A percentile compares a stretch with the other conserved stretches of the same genome.
Evolutionary conservation across 2,113 vertebrate species (phyloP).

Genomic region (Chloebia gouldiae): DNA sequence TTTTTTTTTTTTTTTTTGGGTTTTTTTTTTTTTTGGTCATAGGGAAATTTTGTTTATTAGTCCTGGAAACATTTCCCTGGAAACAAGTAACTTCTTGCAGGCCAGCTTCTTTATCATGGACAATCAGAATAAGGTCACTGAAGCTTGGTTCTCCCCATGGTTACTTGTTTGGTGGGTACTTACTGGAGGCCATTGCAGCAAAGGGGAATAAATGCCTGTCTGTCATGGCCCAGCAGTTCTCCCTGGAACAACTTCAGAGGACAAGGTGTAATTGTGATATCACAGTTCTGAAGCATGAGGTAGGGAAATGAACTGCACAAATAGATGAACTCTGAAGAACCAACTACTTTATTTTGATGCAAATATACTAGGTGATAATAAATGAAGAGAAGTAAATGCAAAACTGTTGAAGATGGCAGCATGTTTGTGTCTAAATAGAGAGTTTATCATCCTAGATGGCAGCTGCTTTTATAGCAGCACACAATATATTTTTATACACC

Average conservation of each 20-base stretch:
- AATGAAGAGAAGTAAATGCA: not conserved
- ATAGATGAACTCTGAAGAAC: slow-evolving; percentile 10
- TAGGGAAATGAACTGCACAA: not conserved
- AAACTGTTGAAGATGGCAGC: not conserved
- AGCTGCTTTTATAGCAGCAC: slow-evolving; percentile 1
- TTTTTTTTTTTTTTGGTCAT: no score
- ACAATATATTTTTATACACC: not conserved
- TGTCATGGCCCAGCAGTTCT: not conserved
- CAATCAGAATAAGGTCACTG: no score
- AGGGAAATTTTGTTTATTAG: not conserved
- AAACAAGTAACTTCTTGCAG: not conserved
- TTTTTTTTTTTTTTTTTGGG: not conserved
- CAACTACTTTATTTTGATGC: not conserved
- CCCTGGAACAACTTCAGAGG: not conserved
- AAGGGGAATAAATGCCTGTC: not conserved
- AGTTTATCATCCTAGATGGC: slow-evolving; percentile 17
- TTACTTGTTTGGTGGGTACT: not conserved
- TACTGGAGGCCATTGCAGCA: not conserved
- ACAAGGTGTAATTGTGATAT: not conserved
- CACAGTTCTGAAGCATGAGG: not conserved
- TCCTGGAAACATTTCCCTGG: not conserved
- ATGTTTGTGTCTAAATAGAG: slow-evolving; percentile 26
- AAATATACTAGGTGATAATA: slow-evolving; percentile 30
- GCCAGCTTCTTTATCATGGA: not conserved
- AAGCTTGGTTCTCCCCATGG: not conserved